Evolutionary conservation across 2,113 vertebrate species (phyloP).

Genomic region (Mormyrus lacerda): DNA sequence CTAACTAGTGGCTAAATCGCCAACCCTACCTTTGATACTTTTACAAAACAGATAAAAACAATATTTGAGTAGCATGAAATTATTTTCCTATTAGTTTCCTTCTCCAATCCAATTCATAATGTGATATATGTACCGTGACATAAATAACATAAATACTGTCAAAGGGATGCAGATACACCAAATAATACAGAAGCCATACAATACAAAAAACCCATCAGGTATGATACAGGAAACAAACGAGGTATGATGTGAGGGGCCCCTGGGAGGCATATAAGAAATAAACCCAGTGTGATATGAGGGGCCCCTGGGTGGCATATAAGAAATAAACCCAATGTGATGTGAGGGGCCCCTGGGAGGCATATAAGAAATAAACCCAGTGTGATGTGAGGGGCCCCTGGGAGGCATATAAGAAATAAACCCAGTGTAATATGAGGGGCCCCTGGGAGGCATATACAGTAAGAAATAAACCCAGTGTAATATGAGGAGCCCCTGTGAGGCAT

Average conservation of each 20-base stretch:
- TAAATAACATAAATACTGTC: neutral
- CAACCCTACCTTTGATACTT: neutral
- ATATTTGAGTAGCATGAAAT: neutral
- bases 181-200: neutral
- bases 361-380: too few relatives aligned
- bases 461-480: neutral
- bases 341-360: too few relatives aligned
- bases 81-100: neutral
- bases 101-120: neutral
- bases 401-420: too few relatives aligned
- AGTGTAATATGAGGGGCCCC: neutral
- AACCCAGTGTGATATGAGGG: neutral
- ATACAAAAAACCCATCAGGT: neutral
- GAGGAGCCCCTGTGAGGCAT: neutral
- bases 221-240: too few relatives aligned
- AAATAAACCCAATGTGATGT: too few relatives aligned
- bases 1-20: neutral
- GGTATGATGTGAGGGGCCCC: neutral
- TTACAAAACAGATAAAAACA: neutral
- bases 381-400: too few relatives aligned
- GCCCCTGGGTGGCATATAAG: too few relatives aligned
- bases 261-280: neutral
- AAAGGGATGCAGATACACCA: neutral
- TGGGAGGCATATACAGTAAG: neutral
- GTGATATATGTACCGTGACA: too few relatives aligned